Conservation (phyloP, 2,113 vertebrate genomes). For the Noturus placidus region DNA sequence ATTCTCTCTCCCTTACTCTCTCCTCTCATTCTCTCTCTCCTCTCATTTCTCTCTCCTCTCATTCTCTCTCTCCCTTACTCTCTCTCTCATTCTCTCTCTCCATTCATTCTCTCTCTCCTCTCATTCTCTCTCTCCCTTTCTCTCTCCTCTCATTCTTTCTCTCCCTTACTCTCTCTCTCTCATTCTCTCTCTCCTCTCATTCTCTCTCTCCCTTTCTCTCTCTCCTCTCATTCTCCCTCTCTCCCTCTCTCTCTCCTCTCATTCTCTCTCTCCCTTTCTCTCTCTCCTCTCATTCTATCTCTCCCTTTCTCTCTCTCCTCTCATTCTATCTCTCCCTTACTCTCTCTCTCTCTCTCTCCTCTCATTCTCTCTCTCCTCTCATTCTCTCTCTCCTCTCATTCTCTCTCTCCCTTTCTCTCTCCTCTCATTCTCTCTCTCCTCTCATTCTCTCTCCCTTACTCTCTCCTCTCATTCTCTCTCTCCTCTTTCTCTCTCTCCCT, state of each 20-base stretch:
- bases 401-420: not conserved
- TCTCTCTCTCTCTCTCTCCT: too few species aligned
- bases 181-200: too few species aligned
- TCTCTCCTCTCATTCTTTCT: not conserved
- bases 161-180: not conserved
- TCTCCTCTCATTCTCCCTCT: not conserved
- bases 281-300: not conserved
- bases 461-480: too few species aligned
- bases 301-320: not conserved
- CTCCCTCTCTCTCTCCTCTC: not conserved
- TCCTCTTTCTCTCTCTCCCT: not conserved
- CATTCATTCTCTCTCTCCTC: not conserved
- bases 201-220: too few species aligned
- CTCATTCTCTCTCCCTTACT: not conserved
- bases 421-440: not conserved
- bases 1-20: not conserved
- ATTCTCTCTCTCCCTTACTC: not conserved
- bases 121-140: not conserved
- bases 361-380: not conserved
- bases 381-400: not conserved
- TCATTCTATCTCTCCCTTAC: not conserved
- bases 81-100: not conserved
- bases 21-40: not conserved
- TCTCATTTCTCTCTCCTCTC: not conserved
- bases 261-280: not conserved